Evolutionary conservation across 2,113 vertebrate species (phyloP).

Genomic region (Peromyscus leucopus): DNA sequence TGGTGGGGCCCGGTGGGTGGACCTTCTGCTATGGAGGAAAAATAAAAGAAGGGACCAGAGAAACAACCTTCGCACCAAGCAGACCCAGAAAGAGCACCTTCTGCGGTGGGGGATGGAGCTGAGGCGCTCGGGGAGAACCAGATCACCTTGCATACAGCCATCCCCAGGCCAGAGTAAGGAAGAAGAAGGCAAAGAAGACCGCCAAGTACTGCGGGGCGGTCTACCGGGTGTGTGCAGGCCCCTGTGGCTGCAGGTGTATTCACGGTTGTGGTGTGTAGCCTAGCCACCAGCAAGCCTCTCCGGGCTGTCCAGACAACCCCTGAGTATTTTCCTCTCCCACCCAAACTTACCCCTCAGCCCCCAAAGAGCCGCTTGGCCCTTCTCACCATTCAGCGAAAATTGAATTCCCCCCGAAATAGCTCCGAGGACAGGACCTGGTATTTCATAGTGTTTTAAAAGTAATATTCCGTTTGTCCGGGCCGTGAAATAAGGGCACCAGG

Average conservation of each 20-base stretch:
- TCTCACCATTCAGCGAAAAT: constrained; percentile 78
- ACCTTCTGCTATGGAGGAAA: no score
- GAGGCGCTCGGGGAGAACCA: neutral
- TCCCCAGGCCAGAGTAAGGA: neutral
- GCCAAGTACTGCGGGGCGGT: neutral
- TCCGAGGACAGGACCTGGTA: constrained; percentile 77
- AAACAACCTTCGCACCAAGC: neutral
- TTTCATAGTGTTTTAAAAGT: constrained; percentile 85
- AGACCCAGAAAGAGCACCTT: neutral
- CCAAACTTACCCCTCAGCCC: neutral
- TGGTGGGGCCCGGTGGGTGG: neutral
- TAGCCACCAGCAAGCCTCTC: neutral
- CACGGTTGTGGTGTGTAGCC: neutral
- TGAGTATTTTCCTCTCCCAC: neutral
- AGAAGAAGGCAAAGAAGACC: neutral
- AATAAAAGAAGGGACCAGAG: neutral
- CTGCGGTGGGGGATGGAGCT: neutral
- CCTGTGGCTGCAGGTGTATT: neutral
- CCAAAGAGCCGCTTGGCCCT: constrained; percentile 48
- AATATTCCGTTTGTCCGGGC: constrained; percentile 80
- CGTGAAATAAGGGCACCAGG: constrained; percentile 81
- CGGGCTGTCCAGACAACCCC: neutral
- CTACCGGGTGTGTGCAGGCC: no score
- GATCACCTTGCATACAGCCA: neutral
- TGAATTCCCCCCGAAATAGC: constrained; percentile 80